Evolutionary conservation across 2,797 vertebrate genomes (phyloP).

Genomic region (Tangara arthus): DNA sequence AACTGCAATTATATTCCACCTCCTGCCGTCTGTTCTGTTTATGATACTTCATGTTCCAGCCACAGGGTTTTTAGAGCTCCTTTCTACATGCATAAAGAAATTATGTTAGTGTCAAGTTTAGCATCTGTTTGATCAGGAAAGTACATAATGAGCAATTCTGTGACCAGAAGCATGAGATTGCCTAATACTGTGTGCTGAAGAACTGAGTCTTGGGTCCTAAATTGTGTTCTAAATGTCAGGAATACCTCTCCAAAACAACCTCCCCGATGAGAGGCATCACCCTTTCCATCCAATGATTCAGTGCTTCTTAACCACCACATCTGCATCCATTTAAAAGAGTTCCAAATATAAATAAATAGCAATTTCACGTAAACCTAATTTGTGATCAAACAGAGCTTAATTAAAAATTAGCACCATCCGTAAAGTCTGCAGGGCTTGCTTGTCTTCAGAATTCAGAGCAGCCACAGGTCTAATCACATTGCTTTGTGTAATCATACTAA

Average conservation of each 20-base stretch:
- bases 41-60: slow-evolving; percentile 10
- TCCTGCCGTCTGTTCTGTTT: slow-evolving; percentile 49
- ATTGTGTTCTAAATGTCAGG: not conserved
- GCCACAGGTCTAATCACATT: slow-evolving; percentile 33
- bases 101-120: slow-evolving; percentile 38
- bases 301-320: slow-evolving; percentile 2
- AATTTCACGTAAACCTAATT: not conserved
- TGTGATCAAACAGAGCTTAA: slow-evolving; percentile 38
- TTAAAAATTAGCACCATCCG: not conserved
- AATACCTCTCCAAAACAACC: not conserved
- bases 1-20: slow-evolving; percentile 48
- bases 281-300: slow-evolving; percentile 30
- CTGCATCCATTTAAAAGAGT: slow-evolving; percentile 26
- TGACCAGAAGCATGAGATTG: not conserved
- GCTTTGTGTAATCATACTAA: not conserved
- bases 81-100: not conserved
- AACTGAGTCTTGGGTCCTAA: not conserved
- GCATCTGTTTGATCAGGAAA: slow-evolving; percentile 26
- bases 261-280: not conserved
- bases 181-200: not conserved
- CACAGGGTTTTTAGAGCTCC: not conserved
- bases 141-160: not conserved
- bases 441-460: slow-evolving; percentile 18
- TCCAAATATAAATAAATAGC: slow-evolving; percentile 33
- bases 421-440: not conserved